Conservation (phyloP, 2,113 vertebrate genomes). For the Cephalopholis sonnerati region DNA sequence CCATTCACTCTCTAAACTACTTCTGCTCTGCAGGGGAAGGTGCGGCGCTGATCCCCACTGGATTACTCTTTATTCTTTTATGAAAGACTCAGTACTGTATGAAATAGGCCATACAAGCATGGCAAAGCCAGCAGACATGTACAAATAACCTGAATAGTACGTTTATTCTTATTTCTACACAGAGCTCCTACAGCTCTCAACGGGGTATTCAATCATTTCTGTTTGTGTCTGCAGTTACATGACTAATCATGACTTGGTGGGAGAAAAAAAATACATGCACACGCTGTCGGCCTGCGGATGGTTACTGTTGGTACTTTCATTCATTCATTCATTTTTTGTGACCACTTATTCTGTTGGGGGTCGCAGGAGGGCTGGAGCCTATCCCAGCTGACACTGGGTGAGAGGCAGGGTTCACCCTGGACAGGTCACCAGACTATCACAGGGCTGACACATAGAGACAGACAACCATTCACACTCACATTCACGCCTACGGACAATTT, state of each 20-base stretch:
- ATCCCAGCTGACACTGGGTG: no score
- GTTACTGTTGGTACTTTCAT: not conserved
- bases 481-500: no score
- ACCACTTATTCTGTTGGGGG: no score
- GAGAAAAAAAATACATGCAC: not conserved
- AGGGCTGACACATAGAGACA: no score
- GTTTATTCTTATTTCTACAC: not conserved
- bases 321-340: not conserved
- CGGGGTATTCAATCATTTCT: no score
- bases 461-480: no score
- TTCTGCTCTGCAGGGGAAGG: slow-evolving; percentile 16
- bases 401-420: no score
- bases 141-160: not conserved
- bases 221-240: not conserved
- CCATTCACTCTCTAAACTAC: slow-evolving; percentile 15
- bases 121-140: not conserved
- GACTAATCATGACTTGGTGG: not conserved
- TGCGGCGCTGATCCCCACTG: slow-evolving; percentile 26
- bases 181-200: not conserved
- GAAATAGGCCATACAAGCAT: not conserved
- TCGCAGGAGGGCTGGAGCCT: no score
- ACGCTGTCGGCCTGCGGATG: not conserved
- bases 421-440: no score
- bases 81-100: not conserved
- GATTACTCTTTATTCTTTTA: slow-evolving; percentile 36